Conservation (phyloP, 1,140 invertebrate genomes). For the Odontomachus brunneus region DNA sequence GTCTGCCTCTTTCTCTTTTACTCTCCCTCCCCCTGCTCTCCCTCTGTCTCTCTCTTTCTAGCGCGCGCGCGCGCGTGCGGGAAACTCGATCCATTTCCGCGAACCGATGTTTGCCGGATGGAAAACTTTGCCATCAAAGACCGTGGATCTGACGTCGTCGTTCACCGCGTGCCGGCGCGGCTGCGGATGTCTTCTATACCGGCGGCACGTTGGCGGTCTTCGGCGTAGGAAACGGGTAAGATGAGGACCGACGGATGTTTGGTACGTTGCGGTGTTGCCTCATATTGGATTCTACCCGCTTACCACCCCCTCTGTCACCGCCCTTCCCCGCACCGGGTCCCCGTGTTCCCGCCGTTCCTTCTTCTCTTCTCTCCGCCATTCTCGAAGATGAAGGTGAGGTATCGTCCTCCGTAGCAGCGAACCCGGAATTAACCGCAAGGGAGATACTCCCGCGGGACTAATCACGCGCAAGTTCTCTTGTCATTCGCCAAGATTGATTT, state of each 20-base stretch:
- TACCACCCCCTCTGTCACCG: not conserved
- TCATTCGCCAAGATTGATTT: slow-evolving; percentile 71
- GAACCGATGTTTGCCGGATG: slow-evolving; percentile 76
- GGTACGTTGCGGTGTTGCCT: slow-evolving; percentile 81
- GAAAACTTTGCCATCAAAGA: slow-evolving; percentile 79
- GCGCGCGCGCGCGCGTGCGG: slow-evolving; percentile 45
- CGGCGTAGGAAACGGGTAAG: slow-evolving; percentile 68
- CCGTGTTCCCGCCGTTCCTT: not conserved
- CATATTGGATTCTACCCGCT: slow-evolving; percentile 80
- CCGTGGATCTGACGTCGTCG: slow-evolving; percentile 58
- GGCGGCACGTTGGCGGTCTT: slow-evolving; percentile 64
- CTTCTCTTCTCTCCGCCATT: slow-evolving; percentile 3
- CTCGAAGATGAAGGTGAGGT: slow-evolving; percentile 65
- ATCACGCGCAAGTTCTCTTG: slow-evolving; percentile 74
- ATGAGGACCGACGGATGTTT: slow-evolving; percentile 82
- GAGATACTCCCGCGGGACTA: slow-evolving; percentile 72
- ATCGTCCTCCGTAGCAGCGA: slow-evolving; percentile 66
- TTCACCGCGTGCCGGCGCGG: slow-evolving; percentile 47
- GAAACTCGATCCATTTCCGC: slow-evolving; percentile 76
- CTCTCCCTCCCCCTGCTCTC: too few relatives aligned
- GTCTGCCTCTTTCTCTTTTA: not conserved
- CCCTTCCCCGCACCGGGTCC: not conserved
- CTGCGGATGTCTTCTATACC: slow-evolving; percentile 67
- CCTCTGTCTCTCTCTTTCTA: too few relatives aligned
- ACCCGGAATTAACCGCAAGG: slow-evolving; percentile 68